Evolutionary conservation across 1,140 invertebrate species (phyloP), one percentile per base, ranked within the genome.

Genomic region (Aphidius ervi): DNA sequence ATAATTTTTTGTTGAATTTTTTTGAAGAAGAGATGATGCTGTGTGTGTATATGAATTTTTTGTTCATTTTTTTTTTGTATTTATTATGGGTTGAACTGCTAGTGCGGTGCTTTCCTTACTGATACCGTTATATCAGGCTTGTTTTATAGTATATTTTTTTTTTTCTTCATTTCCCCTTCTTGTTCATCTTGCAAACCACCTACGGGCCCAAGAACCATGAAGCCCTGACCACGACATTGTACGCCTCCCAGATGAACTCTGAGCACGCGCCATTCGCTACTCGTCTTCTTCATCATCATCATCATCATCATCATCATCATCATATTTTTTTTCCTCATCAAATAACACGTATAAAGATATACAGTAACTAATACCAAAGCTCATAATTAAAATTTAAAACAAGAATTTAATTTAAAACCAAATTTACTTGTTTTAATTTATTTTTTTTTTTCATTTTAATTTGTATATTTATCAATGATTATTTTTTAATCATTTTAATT

Each of bases 251-350:
- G 63, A 20, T 63, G 63, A 64, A 64, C 65, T 60, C 63, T 67
- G 65, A 64, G 63, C 65, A 64, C 65, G 65, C 63, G 65, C 64
- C 61, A 43, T 43, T 40, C 23, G 50, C 57, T 62, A 57, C 55
- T 62, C 60, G 46, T 46, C 42, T 56, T 39, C 45, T 23, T 56
- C 20, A 10, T 56, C 42, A 46, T 56, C 43, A 46, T 56, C 55
- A 41, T 46, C 37, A 37, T 42, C 40, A 16, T 41, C 40, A 41
- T 4, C 16, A 42, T 43, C 9, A 42, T 20, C n/a, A n/a, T 42
- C n/a, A n/a, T 42, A 42, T 54, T 39, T 20, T 9, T 57, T 31
- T 57, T 58, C 46, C 45, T 46, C 7, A 31, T 31, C 45, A 46
- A 46, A 46, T 46, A 46, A n/a, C n/a, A n/a, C 4, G 2, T n/a